Conservation (phyloP, 2,113 vertebrate species). For the Ancistrus triradiatus region DNA sequence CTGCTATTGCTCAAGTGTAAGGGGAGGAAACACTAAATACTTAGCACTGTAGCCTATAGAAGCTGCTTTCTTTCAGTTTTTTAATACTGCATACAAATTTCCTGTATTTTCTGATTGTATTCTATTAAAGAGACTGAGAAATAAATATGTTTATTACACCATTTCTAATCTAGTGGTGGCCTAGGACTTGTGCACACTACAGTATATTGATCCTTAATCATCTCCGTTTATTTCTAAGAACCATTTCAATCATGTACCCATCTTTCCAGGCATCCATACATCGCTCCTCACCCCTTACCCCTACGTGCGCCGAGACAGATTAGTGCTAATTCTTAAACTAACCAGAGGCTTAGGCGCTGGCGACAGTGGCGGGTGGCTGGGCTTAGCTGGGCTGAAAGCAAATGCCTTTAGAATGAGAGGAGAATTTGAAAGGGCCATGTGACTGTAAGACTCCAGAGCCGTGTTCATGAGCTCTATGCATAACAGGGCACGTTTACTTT, state of each 20-base stretch:
- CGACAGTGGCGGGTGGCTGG: slow-evolving; percentile 54
- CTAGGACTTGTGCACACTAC: too few species aligned
- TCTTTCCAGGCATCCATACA: slow-evolving; percentile 34
- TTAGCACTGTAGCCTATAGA: too few species aligned
- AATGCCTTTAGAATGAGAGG: slow-evolving; percentile 60
- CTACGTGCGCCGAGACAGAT: slow-evolving; percentile 54
- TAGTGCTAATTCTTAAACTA: slow-evolving; percentile 68
- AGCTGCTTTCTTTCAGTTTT: too few species aligned
- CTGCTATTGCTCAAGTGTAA: too few species aligned
- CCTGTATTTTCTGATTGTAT: too few species aligned
- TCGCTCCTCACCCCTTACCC: slow-evolving; percentile 15
- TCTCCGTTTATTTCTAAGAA: background rate
- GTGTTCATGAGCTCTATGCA: slow-evolving; percentile 36
- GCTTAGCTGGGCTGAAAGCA: slow-evolving; percentile 57
- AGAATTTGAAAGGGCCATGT: slow-evolving; percentile 40
- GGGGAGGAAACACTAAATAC: too few species aligned
- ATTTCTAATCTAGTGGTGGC: too few species aligned
- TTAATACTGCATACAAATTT: too few species aligned
- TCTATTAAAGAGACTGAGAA: too few species aligned
- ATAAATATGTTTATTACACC: too few species aligned
- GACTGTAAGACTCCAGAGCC: slow-evolving; percentile 15
- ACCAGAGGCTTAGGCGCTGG: slow-evolving; percentile 67
- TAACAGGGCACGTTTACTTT: background rate
- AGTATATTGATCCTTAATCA: background rate
- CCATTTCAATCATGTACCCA: background rate